These are phyloP conservation scores for Linnaemya vulpina DNA, from an alignment of 2,888 invertebrate genomes.

Conservation along the genomic window DNA sequence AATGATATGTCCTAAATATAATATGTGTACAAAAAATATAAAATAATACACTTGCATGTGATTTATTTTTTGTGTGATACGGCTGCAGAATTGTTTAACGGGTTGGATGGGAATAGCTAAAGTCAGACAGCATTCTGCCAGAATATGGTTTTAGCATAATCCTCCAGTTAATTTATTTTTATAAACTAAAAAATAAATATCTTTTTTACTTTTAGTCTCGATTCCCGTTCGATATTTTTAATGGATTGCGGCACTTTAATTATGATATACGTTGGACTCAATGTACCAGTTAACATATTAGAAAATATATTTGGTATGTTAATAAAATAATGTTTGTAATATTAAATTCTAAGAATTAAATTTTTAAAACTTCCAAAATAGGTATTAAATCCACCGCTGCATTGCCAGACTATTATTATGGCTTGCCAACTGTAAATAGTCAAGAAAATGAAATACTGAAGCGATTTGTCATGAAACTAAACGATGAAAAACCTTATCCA, in stretches of 20 bases:
- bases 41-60: too few relatives aligned
- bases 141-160: too few relatives aligned
- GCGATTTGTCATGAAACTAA: slow-evolving; percentile 91
- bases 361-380: slow-evolving; percentile 58
- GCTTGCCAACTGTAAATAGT: slow-evolving; percentile 90
- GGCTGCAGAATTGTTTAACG: too few relatives aligned
- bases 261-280: slow-evolving; percentile 92
- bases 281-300: slow-evolving; percentile 89
- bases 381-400: slow-evolving; percentile 89
- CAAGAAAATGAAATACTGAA: slow-evolving; percentile 89
- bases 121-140: too few relatives aligned
- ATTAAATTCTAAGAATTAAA: not conserved
- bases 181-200: not conserved
- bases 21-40: too few relatives aligned
- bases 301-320: slow-evolving; percentile 86
- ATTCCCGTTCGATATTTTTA: slow-evolving; percentile 94
- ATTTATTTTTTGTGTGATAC: too few relatives aligned
- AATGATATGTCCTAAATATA: too few relatives aligned
- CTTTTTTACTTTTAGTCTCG: slow-evolving; percentile 84
- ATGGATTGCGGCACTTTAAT: slow-evolving; percentile 94
- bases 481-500: slow-evolving; percentile 92
- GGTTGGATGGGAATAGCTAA: too few relatives aligned
- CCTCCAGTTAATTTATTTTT: slow-evolving; percentile 28
- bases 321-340: not conserved
- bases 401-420: slow-evolving; percentile 90